Evolutionary conservation across 2,888 invertebrate genomes (phyloP).

Genomic region (Archips crataeganus): DNA sequence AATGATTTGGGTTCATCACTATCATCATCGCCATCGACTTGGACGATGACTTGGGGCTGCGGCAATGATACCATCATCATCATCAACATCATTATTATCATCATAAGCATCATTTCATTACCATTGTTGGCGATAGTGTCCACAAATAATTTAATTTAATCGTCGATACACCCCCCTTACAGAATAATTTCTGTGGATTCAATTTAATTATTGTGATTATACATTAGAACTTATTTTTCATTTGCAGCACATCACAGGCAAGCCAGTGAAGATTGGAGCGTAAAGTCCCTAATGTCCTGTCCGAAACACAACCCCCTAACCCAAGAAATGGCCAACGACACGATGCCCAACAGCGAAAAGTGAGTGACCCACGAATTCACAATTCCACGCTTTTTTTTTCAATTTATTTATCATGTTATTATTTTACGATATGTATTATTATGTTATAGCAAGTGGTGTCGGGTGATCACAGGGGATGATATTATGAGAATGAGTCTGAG

Average conservation of each 20-base stretch:
- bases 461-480: conserved; percentile 90
- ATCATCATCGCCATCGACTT: too few species aligned
- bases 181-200: too few species aligned
- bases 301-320: conserved; percentile 85
- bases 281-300: conserved; percentile 90
- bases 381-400: conserved; percentile 41
- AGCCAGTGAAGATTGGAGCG: conserved; percentile 88
- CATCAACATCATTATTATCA: neutral
- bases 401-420: conserved; percentile 40
- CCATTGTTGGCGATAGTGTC: too few species aligned
- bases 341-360: conserved; percentile 80
- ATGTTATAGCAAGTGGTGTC: conserved; percentile 84
- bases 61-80: too few species aligned
- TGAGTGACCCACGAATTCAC: conserved; percentile 57
- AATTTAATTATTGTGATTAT: too few species aligned
- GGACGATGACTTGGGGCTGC: too few species aligned
- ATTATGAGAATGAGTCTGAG: conserved; percentile 92
- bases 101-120: too few species aligned
- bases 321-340: conserved; percentile 67
- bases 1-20: too few species aligned
- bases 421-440: conserved; percentile 48
- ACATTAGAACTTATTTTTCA: neutral
- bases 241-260: conserved; percentile 72
- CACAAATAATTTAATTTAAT: too few species aligned
- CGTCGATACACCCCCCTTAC: too few species aligned